A percentile compares a stretch with the other conserved stretches of the same genome.
These are phyloP conservation scores for Dendrocincla tyrannina DNA, from an alignment of 2,797 vertebrate species.

Conservation along the genomic window DNA sequence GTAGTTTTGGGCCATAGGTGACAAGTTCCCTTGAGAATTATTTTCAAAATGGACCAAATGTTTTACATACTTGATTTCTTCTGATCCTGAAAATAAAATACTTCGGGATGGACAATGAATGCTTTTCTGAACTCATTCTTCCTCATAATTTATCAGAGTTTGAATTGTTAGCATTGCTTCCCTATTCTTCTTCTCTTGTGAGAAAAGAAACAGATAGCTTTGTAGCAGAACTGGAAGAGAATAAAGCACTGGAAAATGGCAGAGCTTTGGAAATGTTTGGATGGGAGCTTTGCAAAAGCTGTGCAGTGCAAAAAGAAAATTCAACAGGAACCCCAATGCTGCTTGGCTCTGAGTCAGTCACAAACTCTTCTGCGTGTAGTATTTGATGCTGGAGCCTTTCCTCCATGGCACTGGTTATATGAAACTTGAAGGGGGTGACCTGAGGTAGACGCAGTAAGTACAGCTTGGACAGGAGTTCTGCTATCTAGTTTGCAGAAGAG, in stretches of 20 bases:
- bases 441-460: not conserved
- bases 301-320: not conserved
- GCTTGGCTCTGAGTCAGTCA: not conserved
- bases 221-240: not conserved
- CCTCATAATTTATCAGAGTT: not conserved
- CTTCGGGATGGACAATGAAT: not conserved
- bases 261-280: not conserved
- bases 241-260: not conserved
- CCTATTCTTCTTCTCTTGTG: not conserved
- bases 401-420: not conserved
- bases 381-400: not conserved
- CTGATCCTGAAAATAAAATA: not conserved
- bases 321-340: not conserved
- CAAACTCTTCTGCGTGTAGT: not conserved
- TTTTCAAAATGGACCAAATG: not conserved
- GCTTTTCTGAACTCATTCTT: not conserved
- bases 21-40: not conserved
- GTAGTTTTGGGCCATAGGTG: not conserved
- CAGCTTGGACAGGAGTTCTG: not conserved
- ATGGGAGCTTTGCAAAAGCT: not conserved
- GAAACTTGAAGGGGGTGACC: not conserved
- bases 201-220: not conserved
- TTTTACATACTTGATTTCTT: not conserved
- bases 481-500: not conserved
- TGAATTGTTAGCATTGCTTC: not conserved